phyloP scores from a whole-genome alignment of 2,113 vertebrate genomes.

The Cryptotis parvus region DNA sequence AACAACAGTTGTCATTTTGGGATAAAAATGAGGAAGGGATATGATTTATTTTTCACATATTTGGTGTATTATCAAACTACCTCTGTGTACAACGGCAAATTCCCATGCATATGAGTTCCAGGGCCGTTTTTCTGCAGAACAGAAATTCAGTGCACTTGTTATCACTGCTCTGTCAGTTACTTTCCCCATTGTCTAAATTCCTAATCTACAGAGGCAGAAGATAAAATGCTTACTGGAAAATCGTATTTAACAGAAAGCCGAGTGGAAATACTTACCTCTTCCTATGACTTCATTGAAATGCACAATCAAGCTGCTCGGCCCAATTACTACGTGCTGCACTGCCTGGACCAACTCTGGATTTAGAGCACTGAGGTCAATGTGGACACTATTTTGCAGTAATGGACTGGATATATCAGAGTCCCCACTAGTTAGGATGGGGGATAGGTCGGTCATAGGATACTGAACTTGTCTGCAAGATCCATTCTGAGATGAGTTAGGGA shows the following conservation, averaged over 20 bases:
- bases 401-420: conserved; percentile 96
- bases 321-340: conserved; percentile 97
- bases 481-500: conserved; percentile 93
- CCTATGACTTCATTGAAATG: conserved; percentile 97
- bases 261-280: conserved; percentile 91
- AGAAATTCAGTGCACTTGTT: conserved; percentile 61
- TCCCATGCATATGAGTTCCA: neutral
- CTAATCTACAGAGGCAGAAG: conserved; percentile 77
- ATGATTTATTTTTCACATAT: conserved; percentile 11
- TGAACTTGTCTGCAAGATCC: conserved; percentile 92
- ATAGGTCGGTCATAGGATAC: conserved; percentile 94
- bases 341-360: conserved; percentile 97
- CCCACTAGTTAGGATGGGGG: conserved; percentile 91
- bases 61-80: conserved; percentile 17
- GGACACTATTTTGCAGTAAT: conserved; percentile 93
- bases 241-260: conserved; percentile 29
- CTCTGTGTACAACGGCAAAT: neutral
- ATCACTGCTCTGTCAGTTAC: conserved; percentile 60
- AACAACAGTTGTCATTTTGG: neutral
- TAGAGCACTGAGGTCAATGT: conserved; percentile 94
- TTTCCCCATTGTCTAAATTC: conserved; percentile 69
- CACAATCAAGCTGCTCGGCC: conserved; percentile 94
- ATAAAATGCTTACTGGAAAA: conserved; percentile 74
- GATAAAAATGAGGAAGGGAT: conserved; percentile 22
- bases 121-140: conserved; percentile 30